phyloP scores from a whole-genome alignment of 1,140 invertebrate genomes.

The Brachionus rotundiformis region DNA sequence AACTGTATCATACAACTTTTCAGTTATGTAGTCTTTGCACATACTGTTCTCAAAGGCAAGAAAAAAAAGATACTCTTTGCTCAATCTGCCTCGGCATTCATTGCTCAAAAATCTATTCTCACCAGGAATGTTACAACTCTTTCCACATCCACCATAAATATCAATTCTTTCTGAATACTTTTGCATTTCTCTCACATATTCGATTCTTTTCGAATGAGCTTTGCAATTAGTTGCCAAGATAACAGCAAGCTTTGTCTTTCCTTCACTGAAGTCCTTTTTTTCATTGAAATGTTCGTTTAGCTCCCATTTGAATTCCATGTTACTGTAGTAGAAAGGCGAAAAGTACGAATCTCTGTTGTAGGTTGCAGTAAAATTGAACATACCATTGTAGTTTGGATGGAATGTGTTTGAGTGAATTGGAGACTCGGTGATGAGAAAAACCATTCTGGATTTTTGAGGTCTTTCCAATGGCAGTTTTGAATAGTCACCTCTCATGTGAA shows the following conservation, averaged over 20 bases:
- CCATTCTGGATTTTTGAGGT: background rate
- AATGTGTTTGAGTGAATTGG: slow-evolving; percentile 10
- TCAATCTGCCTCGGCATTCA: slow-evolving; percentile 46
- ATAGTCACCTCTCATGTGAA: slow-evolving; percentile 30
- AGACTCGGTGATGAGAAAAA: slow-evolving; percentile 38
- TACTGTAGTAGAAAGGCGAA: slow-evolving; percentile 39
- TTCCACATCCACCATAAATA: slow-evolving; percentile 54
- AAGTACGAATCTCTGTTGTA: background rate
- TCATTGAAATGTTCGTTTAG: background rate
- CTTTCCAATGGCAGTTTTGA: background rate
- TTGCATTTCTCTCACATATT: slow-evolving; percentile 34
- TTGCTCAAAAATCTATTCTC: slow-evolving; percentile 4
- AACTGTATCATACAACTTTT: slow-evolving; percentile 56
- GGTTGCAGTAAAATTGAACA: slow-evolving; percentile 43
- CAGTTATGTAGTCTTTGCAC: slow-evolving; percentile 57
- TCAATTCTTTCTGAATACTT: slow-evolving; percentile 53
- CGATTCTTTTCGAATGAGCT: slow-evolving; percentile 10
- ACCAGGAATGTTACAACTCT: background rate
- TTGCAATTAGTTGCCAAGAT: background rate
- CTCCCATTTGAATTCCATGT: slow-evolving; percentile 22
- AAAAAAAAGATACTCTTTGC: slow-evolving; percentile 57
- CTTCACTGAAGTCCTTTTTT: background rate
- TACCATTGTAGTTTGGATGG: background rate
- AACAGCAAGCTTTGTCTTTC: background rate
- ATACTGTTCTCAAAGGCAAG: slow-evolving; percentile 57